Conservation (phyloP, 2,113 vertebrate genomes). For the Labrus mixtus region DNA sequence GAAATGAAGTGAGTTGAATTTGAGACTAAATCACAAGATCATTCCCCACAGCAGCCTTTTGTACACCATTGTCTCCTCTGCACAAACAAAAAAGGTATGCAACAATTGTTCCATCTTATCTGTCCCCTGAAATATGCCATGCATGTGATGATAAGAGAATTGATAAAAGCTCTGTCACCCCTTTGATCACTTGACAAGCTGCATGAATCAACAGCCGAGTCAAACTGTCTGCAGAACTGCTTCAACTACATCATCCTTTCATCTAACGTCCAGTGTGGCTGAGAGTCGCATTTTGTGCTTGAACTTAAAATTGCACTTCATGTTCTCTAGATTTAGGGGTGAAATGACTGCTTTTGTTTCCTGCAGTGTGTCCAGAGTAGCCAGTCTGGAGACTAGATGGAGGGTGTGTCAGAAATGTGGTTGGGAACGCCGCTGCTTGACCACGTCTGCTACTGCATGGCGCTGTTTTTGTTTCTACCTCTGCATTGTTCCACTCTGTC, state of each 20-base stretch:
- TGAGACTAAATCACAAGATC: neutral
- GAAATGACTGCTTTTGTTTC: conserved; percentile 40
- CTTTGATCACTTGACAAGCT: conserved; percentile 58
- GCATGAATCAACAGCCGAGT: conserved; percentile 2
- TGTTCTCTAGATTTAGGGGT: conserved; percentile 10
- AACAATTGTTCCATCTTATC: conserved; percentile 56
- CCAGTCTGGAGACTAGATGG: conserved; percentile 49
- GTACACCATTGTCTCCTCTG: conserved; percentile 15
- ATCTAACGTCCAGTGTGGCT: neutral
- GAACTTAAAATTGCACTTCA: conserved; percentile 5
- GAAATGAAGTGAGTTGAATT: no score
- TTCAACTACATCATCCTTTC: conserved; percentile 8
- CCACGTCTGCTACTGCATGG: conserved; percentile 38
- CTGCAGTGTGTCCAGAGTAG: conserved; percentile 33
- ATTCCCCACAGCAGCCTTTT: neutral
- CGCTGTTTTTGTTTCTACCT: conserved; percentile 46
- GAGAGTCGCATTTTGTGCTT: conserved; percentile 36
- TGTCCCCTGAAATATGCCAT: conserved; percentile 29
- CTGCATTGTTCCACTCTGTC: conserved; percentile 62
- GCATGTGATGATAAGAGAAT: conserved; percentile 55
- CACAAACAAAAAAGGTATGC: conserved; percentile 56
- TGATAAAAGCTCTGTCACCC: conserved; percentile 10
- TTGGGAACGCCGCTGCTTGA: conserved; percentile 62
- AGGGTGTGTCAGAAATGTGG: conserved; percentile 78
- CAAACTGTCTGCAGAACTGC: neutral